These are phyloP conservation scores for Coccyzus lansbergi DNA, from an alignment of 2,797 vertebrate genomes.

Conservation along the genomic window DNA sequence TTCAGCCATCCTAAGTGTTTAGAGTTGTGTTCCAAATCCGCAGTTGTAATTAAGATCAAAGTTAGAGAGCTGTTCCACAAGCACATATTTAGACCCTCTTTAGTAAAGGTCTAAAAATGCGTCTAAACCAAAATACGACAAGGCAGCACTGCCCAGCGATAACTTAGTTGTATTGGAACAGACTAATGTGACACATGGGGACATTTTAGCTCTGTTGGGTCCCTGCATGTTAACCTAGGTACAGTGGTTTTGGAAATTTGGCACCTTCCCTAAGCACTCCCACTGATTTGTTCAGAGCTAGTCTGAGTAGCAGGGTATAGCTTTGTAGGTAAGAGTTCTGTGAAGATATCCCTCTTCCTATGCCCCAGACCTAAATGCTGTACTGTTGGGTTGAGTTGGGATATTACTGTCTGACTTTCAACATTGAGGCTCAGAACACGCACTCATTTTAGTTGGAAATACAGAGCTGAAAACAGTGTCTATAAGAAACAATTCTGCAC, in stretches of 20 bases:
- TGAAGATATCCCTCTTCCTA: background rate
- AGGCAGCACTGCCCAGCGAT: background rate
- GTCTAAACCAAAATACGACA: background rate
- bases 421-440: background rate
- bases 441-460: background rate
- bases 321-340: background rate
- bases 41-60: background rate
- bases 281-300: background rate
- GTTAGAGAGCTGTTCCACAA: background rate
- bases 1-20: conserved; percentile 3
- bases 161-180: background rate
- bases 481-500: background rate
- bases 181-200: background rate
- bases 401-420: background rate
- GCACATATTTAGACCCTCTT: background rate
- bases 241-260: background rate
- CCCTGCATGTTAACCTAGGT: background rate
- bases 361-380: background rate
- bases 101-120: background rate
- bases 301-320: background rate
- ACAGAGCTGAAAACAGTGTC: background rate
- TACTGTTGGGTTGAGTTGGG: background rate
- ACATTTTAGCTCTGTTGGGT: background rate
- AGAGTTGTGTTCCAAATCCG: background rate
- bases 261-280: background rate